A percentile compares a stretch with the other conserved stretches of the same genome.
Evolutionary conservation across 2,113 vertebrate species (phyloP).

Genomic region (Rhinolophus ferrumequinum): DNA sequence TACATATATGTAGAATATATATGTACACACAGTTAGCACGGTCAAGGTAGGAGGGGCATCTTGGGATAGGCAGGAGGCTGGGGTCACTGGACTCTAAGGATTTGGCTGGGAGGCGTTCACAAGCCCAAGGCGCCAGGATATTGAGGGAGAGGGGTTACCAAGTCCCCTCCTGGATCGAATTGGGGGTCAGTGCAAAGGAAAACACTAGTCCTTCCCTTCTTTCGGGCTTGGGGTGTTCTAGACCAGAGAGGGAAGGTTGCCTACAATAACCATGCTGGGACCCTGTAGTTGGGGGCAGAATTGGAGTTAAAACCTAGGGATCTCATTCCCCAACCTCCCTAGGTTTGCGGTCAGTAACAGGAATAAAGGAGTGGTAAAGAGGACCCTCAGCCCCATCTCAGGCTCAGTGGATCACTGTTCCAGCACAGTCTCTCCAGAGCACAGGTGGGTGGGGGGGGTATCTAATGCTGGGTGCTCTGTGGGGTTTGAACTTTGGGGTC

Average conservation of each 20-base stretch:
- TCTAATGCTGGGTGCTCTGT: neutral
- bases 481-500: conserved; percentile 18
- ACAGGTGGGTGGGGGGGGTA: neutral
- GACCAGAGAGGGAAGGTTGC: neutral
- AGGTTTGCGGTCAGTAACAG: conserved; percentile 2
- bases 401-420: conserved; percentile 39
- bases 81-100: conserved; percentile 62
- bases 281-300: neutral
- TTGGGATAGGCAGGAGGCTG: conserved; percentile 67
- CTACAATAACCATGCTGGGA: neutral
- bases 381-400: neutral
- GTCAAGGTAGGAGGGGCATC: conserved; percentile 73
- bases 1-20: conserved; percentile 88
- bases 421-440: neutral
- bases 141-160: conserved; percentile 16
- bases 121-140: conserved; percentile 49
- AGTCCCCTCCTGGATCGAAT: conserved; percentile 27
- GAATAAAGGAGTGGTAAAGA: neutral
- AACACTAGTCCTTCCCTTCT: conserved; percentile 38
- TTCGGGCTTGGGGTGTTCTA: neutral
- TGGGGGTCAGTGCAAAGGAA: conserved; percentile 63
- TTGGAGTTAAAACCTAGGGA: conserved; percentile 2
- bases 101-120: conserved; percentile 53
- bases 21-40: conserved; percentile 89
- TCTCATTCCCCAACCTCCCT: neutral